Percentiles rank a stretch among this genome's conserved stretches.
Evolutionary conservation across 2,888 invertebrate species (phyloP).

Genomic region (Meloe dianella): DNA sequence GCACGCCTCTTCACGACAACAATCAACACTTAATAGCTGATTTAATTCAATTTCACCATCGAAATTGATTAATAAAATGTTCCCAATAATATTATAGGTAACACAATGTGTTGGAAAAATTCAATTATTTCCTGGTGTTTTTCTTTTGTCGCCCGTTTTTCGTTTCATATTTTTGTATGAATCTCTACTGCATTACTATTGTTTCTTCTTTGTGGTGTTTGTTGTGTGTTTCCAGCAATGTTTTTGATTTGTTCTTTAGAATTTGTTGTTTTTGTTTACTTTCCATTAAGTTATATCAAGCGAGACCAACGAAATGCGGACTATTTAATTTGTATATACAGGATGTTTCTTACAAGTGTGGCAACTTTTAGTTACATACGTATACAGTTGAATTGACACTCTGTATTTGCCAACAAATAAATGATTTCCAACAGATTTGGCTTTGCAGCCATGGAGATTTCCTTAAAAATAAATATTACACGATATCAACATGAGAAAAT

Average conservation of each 20-base stretch:
- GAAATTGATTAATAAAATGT: conserved; percentile 6
- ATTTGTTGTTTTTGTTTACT: background rate
- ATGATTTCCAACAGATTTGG: background rate
- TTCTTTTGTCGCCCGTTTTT: too few relatives aligned
- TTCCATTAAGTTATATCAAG: background rate
- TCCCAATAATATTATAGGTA: background rate
- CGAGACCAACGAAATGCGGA: background rate
- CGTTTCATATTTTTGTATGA: too few relatives aligned
- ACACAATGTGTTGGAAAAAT: background rate
- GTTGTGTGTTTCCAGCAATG: background rate
- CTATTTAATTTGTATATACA: background rate
- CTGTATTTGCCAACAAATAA: too few relatives aligned
- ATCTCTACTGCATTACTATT: background rate
- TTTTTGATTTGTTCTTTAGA: background rate
- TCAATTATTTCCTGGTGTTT: background rate
- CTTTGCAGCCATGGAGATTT: background rate
- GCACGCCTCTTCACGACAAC: background rate
- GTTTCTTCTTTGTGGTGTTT: background rate
- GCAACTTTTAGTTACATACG: too few relatives aligned
- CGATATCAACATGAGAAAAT: background rate
- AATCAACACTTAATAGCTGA: background rate
- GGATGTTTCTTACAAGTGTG: too few relatives aligned
- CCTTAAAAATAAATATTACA: background rate
- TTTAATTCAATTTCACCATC: background rate
- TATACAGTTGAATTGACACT: too few relatives aligned